Evolutionary conservation across 2,888 invertebrate species (phyloP), one percentile per base, ranked within the genome.

Genomic region (Phyllotreta striolata): DNA sequence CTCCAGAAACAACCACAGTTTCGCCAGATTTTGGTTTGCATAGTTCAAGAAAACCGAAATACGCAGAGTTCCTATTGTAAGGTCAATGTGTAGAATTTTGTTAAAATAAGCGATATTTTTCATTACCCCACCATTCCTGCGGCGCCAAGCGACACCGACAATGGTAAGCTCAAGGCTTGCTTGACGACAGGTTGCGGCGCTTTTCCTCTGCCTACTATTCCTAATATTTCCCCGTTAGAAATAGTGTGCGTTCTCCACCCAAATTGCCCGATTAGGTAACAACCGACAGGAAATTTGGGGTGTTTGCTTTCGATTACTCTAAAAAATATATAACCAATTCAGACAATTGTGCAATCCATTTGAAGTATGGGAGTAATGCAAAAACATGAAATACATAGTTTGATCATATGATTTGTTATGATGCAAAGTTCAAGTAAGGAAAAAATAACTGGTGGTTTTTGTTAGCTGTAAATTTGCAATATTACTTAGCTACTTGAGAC

Each of bases 61-160:
- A 90, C 0, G 91, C 91, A 2, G 91, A 89, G 71, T 87, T 88
- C 39, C 91, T 90, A 55, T 12, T 64, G 47, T 7, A 10, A 52
- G 3, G 38, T 55, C 52, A 56, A 66, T 14, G 46, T 44, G 9
- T 62, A 41, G n/a, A 41, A 49, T 9, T 58, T 66, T 40, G 14
- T 58, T 58, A 56, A 39, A n/a, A 62, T 37, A 43, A 12, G 14
- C 41, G 4, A 24, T 24, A 24, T 14, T 24, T 39, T 43, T 49
- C 65, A 52, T 64, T 82, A 91, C 89, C 90, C 91, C 47, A 91
- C 88, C 89, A 89, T 90, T 72, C 91, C 91, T 47, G 90, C 79
- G 51, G 86, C 77, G 57, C 91, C 91, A 13, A 91, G 78, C n/a
- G 83, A 85, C 56, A 89, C 81, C 0, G 91, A 91, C 6, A 84